phyloP scores from a whole-genome alignment of 2,888 invertebrate genomes.

The Cantharis lateralis region DNA sequence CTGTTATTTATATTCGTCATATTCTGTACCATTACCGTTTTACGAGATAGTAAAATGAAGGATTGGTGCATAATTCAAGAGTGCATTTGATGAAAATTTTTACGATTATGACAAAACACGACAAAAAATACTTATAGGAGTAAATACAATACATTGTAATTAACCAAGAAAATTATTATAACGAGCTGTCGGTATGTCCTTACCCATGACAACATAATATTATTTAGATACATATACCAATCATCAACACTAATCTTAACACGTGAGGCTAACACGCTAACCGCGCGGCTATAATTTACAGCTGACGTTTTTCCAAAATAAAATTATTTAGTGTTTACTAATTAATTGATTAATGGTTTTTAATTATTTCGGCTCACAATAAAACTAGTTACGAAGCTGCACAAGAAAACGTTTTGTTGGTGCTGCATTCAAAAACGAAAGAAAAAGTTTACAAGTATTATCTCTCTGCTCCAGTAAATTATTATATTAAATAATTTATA shows the following conservation, averaged over 20 bases:
- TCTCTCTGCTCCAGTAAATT: not conserved
- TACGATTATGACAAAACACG: not conserved
- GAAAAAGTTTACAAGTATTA: not conserved
- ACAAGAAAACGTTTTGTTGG: not conserved
- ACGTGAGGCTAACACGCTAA: no score
- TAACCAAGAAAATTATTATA: not conserved
- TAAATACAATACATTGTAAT: not conserved
- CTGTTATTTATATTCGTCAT: not conserved
- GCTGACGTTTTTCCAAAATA: no score
- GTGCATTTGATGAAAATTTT: not conserved
- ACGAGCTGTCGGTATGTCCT: no score
- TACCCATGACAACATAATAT: no score
- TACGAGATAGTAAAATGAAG: not conserved
- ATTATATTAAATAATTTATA: not conserved
- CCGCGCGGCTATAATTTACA: no score
- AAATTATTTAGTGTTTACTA: no score
- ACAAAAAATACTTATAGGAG: not conserved
- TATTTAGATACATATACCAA: no score
- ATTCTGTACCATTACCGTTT: not conserved
- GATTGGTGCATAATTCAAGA: not conserved
- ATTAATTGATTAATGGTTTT: not conserved
- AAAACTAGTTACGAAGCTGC: not conserved
- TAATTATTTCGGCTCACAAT: not conserved
- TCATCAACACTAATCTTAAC: no score
- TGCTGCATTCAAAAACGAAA: not conserved